A percentile compares a stretch with the other conserved stretches of the same genome.
Evolutionary conservation across 2,888 invertebrate genomes (phyloP).

Genomic region (Homarus gammarus): DNA sequence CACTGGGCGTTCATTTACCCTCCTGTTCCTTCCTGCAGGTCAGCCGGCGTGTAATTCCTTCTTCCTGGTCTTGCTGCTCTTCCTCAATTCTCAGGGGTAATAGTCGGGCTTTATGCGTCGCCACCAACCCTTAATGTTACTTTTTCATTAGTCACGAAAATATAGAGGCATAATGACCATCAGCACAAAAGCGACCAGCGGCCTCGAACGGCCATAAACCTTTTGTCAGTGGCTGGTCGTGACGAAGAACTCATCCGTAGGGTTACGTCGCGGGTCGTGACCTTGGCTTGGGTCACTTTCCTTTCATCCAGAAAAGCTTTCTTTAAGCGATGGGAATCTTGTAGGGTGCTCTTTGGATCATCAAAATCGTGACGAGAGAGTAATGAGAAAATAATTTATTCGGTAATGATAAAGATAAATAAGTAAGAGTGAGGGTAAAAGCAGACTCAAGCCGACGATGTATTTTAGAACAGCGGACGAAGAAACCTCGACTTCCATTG

Average conservation of each 20-base stretch:
- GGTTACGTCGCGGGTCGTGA: conserved; percentile 4
- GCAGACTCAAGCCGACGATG: too few relatives aligned
- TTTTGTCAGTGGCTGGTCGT: conserved; percentile 29
- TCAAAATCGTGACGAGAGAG: too few relatives aligned
- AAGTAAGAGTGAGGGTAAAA: too few relatives aligned
- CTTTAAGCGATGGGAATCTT: too few relatives aligned
- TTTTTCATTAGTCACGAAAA: conserved; percentile 60
- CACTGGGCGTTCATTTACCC: background rate
- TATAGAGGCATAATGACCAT: conserved; percentile 52
- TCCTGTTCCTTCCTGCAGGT: conserved; percentile 10
- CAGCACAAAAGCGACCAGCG: conserved; percentile 42
- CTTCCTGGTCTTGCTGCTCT: conserved; percentile 21
- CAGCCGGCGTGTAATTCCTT: conserved; percentile 38
- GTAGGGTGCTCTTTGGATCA: too few relatives aligned
- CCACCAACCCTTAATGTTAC: conserved; percentile 58
- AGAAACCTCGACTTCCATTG: too few relatives aligned
- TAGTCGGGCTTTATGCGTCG: conserved; percentile 16
- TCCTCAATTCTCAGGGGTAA: conserved; percentile 22
- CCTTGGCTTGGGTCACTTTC: conserved; percentile 24
- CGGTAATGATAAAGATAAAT: too few relatives aligned
- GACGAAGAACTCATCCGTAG: conserved; percentile 50
- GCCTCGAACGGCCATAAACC: conserved; percentile 38
- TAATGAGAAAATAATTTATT: too few relatives aligned
- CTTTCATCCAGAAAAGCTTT: too few relatives aligned
- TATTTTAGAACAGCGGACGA: too few relatives aligned